phyloP scores from a whole-genome alignment of 2,797 vertebrate species.

The Eptatretus atami region DNA sequence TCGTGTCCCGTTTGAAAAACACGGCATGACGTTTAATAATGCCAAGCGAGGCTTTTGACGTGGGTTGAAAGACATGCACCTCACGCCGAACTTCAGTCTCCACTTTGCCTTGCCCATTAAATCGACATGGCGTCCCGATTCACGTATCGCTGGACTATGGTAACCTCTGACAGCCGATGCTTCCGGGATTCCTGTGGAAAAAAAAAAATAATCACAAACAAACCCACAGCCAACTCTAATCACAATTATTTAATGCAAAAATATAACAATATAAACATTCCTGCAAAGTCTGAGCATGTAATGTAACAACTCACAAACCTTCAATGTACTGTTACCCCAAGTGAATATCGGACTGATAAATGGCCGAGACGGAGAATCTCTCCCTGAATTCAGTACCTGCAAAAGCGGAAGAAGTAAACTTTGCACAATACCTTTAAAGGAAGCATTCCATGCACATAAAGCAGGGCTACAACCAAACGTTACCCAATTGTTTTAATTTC shows the following conservation, averaged over 20 bases:
- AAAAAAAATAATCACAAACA: background rate
- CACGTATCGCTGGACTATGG: conserved; percentile 66
- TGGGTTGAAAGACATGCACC: conserved; percentile 12
- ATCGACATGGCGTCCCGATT: conserved; percentile 77
- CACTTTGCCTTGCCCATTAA: conserved; percentile 42
- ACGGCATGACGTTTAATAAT: no score
- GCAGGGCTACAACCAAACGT: no score
- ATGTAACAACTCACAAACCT: conserved; percentile 19
- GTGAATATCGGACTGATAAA: conserved; percentile 62
- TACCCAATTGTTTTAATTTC: no score
- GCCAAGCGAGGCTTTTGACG: no score
- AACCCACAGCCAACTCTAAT: background rate
- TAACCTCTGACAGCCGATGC: conserved; percentile 59
- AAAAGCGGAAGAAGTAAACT: conserved; percentile 6
- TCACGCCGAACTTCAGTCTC: conserved; percentile 73
- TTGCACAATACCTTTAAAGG: background rate
- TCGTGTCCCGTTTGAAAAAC: no score
- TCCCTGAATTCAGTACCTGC: conserved; percentile 71
- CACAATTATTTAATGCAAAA: background rate
- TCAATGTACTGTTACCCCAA: conserved; percentile 57
- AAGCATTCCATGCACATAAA: background rate
- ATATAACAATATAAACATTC: background rate
- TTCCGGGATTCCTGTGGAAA: conserved; percentile 10
- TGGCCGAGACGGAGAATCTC: conserved; percentile 48
- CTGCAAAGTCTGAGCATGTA: background rate